These are phyloP conservation scores for Heterodera filipjevi DNA, from an alignment of 2,888 invertebrate genomes.

Conservation along the genomic window DNA sequence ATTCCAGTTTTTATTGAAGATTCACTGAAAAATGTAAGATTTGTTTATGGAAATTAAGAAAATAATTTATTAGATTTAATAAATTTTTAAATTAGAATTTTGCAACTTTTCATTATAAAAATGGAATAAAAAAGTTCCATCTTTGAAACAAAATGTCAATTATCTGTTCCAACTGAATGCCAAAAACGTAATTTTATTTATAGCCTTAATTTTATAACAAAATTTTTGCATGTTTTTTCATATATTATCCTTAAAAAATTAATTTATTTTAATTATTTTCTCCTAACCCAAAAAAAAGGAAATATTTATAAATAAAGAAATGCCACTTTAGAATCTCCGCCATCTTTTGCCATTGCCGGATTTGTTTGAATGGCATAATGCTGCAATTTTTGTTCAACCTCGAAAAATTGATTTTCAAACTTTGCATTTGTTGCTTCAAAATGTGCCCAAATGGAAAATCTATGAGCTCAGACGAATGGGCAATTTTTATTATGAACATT, in stretches of 20 bases:
- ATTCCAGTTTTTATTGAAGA: slow-evolving; percentile 1
- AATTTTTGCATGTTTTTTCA: neutral
- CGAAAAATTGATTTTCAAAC: neutral
- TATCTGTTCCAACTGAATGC: no score
- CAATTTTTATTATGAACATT: slow-evolving; percentile 17
- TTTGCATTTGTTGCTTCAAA: neutral
- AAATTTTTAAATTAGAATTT: neutral
- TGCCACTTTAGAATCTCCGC: neutral
- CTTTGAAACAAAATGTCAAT: no score
- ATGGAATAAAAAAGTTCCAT: no score
- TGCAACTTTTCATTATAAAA: neutral
- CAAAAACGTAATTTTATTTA: no score
- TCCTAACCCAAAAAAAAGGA: no score
- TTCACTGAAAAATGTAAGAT: neutral
- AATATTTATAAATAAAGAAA: neutral
- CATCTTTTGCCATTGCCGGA: slow-evolving; percentile 11
- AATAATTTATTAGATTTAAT: neutral
- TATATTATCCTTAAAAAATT: neutral
- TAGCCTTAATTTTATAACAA: neutral
- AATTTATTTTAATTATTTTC: neutral
- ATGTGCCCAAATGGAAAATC: slow-evolving; percentile 13
- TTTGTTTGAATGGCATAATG: slow-evolving; percentile 21
- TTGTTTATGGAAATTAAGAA: neutral
- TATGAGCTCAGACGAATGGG: slow-evolving; percentile 17
- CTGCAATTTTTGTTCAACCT: slow-evolving; percentile 8